A percentile compares a stretch with the other conserved stretches of the same genome.
Evolutionary conservation across 2,113 vertebrate species (phyloP).

Genomic region (Petrocephalus microphthalmus): DNA sequence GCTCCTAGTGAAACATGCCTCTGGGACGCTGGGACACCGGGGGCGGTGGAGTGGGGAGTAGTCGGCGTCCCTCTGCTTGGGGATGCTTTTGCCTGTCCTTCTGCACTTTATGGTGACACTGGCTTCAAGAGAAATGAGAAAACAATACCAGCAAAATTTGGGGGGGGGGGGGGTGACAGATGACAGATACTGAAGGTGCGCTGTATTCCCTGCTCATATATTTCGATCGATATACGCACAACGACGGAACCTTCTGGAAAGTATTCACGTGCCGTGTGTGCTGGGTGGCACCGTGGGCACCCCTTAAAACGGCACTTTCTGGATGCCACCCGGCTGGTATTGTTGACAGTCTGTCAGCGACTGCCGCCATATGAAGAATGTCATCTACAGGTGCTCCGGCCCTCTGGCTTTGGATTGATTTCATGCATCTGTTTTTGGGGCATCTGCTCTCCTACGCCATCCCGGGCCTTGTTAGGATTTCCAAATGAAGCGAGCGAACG

Average conservation of each 20-base stretch:
- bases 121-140: slow-evolving; percentile 20
- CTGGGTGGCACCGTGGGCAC: background rate
- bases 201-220: background rate
- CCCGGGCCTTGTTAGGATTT: background rate
- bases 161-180: background rate
- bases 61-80: background rate
- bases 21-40: background rate
- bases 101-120: background rate
- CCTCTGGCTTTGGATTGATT: background rate
- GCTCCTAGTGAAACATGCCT: background rate
- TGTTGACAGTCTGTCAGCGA: background rate
- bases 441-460: background rate
- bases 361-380: background rate
- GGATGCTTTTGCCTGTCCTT: background rate
- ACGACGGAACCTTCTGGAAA: background rate
- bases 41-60: background rate
- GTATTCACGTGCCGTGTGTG: background rate
- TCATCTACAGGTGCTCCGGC: background rate
- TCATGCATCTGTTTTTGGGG: background rate
- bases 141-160: slow-evolving; percentile 27
- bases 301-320: background rate
- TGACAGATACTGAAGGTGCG: slow-evolving; percentile 14
- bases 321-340: background rate
- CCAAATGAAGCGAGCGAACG: background rate
- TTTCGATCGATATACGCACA: background rate